A percentile compares a stretch with the other conserved stretches of the same genome.
Conservation (phyloP, 1,140 invertebrate genomes). For the Ceratosolen solmsi region DNA sequence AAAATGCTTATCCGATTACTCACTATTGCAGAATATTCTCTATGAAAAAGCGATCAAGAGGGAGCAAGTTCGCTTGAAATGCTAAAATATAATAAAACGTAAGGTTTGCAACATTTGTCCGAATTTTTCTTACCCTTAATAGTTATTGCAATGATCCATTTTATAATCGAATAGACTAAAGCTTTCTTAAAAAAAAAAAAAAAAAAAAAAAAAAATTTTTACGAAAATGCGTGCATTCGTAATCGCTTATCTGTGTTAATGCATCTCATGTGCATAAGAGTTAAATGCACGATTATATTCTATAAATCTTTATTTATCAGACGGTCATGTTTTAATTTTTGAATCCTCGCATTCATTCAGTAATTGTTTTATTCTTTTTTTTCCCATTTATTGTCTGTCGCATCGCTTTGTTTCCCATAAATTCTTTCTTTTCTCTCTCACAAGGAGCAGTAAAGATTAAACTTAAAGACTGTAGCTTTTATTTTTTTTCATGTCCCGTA, state of each 20-base stretch:
- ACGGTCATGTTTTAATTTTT: background rate
- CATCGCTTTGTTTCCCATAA: too few relatives aligned
- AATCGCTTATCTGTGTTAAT: background rate
- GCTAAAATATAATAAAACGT: slow-evolving; percentile 22
- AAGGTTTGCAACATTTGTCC: slow-evolving; percentile 4
- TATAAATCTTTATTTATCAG: background rate
- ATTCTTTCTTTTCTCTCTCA: slow-evolving; percentile 19
- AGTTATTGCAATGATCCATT: slow-evolving; percentile 2
- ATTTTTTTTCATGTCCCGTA: slow-evolving; percentile 52
- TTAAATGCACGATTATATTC: background rate
- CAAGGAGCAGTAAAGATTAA: slow-evolving; percentile 29
- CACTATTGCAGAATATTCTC: background rate
- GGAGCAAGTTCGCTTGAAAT: slow-evolving; percentile 41
- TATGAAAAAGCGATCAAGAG: background rate
- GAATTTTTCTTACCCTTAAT: background rate
- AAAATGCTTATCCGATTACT: too few relatives aligned
- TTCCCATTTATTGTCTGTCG: background rate
- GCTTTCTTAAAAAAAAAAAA: background rate
- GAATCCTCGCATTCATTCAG: background rate
- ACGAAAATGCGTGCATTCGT: background rate
- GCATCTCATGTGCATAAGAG: background rate
- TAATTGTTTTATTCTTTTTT: too few relatives aligned
- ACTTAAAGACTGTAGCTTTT: slow-evolving; percentile 33
- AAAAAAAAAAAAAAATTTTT: too few relatives aligned
- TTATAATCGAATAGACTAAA: background rate